Evolutionary conservation across 1,140 invertebrate genomes (phyloP).

Genomic region (Eciton burchellii): DNA sequence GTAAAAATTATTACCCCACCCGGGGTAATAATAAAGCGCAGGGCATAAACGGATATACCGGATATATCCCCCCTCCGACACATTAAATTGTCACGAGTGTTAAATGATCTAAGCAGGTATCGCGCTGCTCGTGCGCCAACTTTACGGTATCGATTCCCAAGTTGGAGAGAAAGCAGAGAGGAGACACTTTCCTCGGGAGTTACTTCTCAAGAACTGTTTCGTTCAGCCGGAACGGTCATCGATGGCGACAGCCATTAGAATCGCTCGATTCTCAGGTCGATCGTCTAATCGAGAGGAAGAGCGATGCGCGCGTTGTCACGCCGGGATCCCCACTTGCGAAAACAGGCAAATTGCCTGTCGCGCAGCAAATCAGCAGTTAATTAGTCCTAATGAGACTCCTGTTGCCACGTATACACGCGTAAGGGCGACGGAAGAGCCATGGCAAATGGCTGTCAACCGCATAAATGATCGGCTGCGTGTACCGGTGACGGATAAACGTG

Average conservation of each 20-base stretch:
- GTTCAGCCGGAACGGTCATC: neutral
- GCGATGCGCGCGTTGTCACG: neutral
- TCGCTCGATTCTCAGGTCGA: neutral
- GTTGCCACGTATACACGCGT: neutral
- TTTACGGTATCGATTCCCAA: conserved; percentile 16
- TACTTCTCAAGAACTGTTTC: neutral
- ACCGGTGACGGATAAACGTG: conserved; percentile 27
- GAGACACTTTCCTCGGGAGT: neutral
- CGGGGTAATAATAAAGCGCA: conserved; percentile 51
- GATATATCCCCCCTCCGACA: conserved; percentile 31
- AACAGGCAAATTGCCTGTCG: neutral
- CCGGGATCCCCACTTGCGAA: neutral
- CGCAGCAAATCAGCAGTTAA: conserved; percentile 27
- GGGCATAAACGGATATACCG: conserved; percentile 44
- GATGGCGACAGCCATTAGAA: neutral
- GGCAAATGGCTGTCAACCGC: conserved; percentile 34
- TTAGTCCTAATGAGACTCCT: conserved; percentile 28
- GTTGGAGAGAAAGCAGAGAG: conserved; percentile 5
- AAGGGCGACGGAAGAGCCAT: conserved; percentile 9
- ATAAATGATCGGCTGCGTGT: conserved; percentile 23
- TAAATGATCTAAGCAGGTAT: conserved; percentile 41
- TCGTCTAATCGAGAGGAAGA: too few species aligned
- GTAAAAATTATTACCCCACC: conserved; percentile 44
- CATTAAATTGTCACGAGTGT: conserved; percentile 57
- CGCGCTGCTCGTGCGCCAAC: neutral